phyloP scores from a whole-genome alignment of 2,888 invertebrate genomes.

The Chloroclystis v-ata region DNA sequence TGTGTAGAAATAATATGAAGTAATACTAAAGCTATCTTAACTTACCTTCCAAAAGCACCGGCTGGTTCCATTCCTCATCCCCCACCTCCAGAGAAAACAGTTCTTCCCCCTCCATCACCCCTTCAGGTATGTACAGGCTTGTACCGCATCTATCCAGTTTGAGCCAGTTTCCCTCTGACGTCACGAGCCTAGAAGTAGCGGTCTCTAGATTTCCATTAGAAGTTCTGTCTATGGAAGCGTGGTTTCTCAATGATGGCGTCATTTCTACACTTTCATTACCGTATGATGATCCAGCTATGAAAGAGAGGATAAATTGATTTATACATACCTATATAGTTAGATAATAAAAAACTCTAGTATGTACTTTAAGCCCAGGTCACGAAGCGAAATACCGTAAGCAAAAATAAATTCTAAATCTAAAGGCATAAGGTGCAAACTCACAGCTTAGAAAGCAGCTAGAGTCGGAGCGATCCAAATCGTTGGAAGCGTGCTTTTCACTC shows the following conservation, averaged over 20 bases:
- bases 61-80: conserved; percentile 93
- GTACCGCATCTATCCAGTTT: conserved; percentile 87
- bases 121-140: conserved; percentile 91
- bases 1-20: too few relatives aligned
- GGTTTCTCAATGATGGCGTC: conserved; percentile 67
- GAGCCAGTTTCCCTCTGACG: conserved; percentile 79
- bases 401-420: background rate
- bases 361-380: too few relatives aligned
- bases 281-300: conserved; percentile 65
- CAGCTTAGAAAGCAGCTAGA: conserved; percentile 77
- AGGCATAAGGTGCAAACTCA: conserved; percentile 45
- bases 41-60: conserved; percentile 85
- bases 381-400: too few relatives aligned
- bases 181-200: conserved; percentile 72
- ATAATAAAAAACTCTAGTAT: too few relatives aligned
- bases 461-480: conserved; percentile 68
- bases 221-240: conserved; percentile 60
- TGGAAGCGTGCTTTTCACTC: conserved; percentile 56
- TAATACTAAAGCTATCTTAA: too few relatives aligned
- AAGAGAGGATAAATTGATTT: background rate
- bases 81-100: conserved; percentile 92
- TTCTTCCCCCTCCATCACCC: conserved; percentile 89
- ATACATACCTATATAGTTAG: too few relatives aligned
- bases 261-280: conserved; percentile 73
- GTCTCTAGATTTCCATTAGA: conserved; percentile 52